phyloP scores from a whole-genome alignment of 2,113 vertebrate species.

The Sitta europaea region DNA sequence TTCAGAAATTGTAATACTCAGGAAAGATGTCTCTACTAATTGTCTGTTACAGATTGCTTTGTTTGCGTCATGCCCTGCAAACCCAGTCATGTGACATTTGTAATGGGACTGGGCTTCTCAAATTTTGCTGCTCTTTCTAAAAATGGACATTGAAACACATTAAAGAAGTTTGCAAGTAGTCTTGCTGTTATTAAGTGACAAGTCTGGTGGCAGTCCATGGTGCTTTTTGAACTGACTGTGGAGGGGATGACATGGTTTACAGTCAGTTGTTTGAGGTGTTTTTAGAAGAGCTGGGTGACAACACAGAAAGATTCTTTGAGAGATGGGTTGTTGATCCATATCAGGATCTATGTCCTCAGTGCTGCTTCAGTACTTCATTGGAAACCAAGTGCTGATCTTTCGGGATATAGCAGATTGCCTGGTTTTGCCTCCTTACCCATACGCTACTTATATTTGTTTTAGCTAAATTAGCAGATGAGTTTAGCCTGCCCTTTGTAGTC shows the following conservation, averaged over 20 bases:
- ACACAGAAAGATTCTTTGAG: background rate
- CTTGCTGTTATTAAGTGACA: background rate
- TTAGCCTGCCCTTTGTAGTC: background rate
- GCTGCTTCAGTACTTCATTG: background rate
- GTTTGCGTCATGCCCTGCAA: background rate
- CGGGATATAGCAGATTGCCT: background rate
- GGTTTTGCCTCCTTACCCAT: background rate
- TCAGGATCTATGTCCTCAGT: rapidly evolving
- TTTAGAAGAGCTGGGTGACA: background rate
- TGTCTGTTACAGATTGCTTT: rapidly evolving
- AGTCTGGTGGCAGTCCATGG: background rate
- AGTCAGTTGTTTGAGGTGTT: rapidly evolving
- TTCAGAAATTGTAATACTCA: background rate
- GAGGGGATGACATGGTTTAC: background rate
- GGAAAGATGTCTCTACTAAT: background rate
- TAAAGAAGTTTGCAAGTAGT: background rate
- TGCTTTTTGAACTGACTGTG: background rate
- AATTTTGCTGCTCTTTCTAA: background rate
- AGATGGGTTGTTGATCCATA: background rate
- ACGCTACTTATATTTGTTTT: background rate
- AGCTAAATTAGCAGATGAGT: background rate
- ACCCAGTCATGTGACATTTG: background rate
- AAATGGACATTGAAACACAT: background rate
- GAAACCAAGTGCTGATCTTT: background rate
- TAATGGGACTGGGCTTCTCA: background rate